These are phyloP conservation scores for Mystacornis crossleyi DNA, from an alignment of 2,113 vertebrate genomes.

Conservation along the genomic window DNA sequence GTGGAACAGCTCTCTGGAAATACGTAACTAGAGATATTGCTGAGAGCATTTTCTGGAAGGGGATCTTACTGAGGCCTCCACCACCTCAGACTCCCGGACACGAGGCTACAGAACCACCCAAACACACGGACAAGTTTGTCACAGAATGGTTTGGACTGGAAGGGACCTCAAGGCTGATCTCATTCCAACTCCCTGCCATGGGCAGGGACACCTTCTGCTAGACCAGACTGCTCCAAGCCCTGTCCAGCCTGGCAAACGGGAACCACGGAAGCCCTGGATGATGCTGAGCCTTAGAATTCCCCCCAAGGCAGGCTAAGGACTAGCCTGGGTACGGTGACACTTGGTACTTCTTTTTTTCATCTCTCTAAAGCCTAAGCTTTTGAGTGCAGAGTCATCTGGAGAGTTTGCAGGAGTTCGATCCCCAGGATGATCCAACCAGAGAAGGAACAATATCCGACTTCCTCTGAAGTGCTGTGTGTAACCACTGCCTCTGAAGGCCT, in stretches of 20 bases:
- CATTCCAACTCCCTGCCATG: not conserved
- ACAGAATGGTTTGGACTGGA: not conserved
- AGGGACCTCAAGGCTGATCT: not conserved
- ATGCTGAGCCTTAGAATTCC: not conserved
- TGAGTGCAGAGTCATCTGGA: not conserved
- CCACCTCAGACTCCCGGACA: not conserved
- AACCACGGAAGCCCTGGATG: not conserved
- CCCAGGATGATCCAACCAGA: not conserved
- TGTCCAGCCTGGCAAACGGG: not conserved
- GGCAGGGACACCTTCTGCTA: not conserved
- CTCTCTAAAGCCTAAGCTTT: not conserved
- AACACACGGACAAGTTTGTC: not conserved
- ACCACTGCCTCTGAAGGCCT: not conserved
- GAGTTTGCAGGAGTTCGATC: not conserved
- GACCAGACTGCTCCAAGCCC: not conserved
- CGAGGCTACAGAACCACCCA: fast-evolving
- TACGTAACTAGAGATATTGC: fast-evolving
- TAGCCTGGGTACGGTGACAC: not conserved
- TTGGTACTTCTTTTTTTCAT: not conserved
- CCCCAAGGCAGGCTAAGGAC: not conserved
- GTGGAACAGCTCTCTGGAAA: not conserved
- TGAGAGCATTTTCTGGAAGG: not conserved
- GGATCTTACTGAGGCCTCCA: not conserved
- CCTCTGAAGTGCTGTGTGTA: not conserved
- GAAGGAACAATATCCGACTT: not conserved